These are phyloP conservation scores for Glaucopsyche alexis DNA, from an alignment of 2,888 invertebrate genomes.

Conservation along the genomic window DNA sequence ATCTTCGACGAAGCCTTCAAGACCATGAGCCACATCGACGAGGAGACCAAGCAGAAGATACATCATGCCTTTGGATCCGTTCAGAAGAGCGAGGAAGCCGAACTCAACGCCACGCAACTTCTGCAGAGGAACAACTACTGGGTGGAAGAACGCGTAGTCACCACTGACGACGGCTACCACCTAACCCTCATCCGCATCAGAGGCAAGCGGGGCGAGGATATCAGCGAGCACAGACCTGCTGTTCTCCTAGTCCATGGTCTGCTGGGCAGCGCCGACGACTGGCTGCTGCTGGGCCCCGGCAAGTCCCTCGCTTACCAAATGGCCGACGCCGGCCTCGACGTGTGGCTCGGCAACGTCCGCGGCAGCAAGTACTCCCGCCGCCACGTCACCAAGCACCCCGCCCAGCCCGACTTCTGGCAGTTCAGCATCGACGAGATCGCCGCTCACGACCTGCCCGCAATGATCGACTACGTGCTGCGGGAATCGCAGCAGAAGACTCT, in stretches of 20 bases:
- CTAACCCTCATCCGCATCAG: slow-evolving; percentile 68
- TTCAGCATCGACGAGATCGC: slow-evolving; percentile 71
- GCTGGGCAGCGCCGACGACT: slow-evolving; percentile 84
- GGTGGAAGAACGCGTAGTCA: slow-evolving; percentile 61
- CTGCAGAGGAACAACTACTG: slow-evolving; percentile 59
- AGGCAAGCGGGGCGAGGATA: slow-evolving; percentile 49
- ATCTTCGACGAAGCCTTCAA: slow-evolving; percentile 60
- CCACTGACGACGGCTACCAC: slow-evolving; percentile 68
- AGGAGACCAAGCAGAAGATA: slow-evolving; percentile 54
- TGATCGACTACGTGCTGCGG: slow-evolving; percentile 65
- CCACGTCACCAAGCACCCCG: slow-evolving; percentile 62
- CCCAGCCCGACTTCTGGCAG: slow-evolving; percentile 65
- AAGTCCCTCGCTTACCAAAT: slow-evolving; percentile 69
- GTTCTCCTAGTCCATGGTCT: slow-evolving; percentile 83
- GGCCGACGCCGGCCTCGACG: slow-evolving; percentile 66
- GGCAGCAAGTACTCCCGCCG: slow-evolving; percentile 64
- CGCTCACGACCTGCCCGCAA: slow-evolving; percentile 64
- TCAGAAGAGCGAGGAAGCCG: slow-evolving; percentile 47
- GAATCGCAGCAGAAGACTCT: slow-evolving; percentile 58
- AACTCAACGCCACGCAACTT: slow-evolving; percentile 57
- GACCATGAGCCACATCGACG: slow-evolving; percentile 54
- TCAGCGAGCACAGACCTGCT: slow-evolving; percentile 53
- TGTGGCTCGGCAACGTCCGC: slow-evolving; percentile 71
- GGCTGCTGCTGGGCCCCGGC: slow-evolving; percentile 82
- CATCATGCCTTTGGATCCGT: slow-evolving; percentile 50